Evolutionary conservation across 2,113 vertebrate species (phyloP), one percentile per base, ranked within the genome.

Genomic region (Aegotheles bennettii): DNA sequence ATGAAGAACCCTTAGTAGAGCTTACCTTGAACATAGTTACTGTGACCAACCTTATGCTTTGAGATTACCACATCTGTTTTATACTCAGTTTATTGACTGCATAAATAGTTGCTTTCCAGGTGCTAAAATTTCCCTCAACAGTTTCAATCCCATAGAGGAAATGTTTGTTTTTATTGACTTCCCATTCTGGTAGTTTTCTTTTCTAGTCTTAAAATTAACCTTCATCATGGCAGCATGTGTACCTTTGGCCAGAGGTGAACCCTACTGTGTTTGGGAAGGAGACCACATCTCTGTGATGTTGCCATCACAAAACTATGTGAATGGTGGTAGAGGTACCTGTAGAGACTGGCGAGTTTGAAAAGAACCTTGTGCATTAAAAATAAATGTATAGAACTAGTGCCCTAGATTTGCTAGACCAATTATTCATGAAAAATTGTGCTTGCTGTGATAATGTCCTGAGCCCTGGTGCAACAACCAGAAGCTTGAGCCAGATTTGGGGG

Each of bases 101-200:
- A 54, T 71, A 82, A 92, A 87, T 47, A 87, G 81, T 57, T 90
- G 51, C 8, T 75, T 93, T 87, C 63, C 71, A 90, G 67, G 82
- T 74, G 79, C 50, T 84, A 95, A 90, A 90, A 70, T 71, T 92
- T 87, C 61, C 56, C 56, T 73, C 35, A 80, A 47, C 25, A 56
- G 5, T 53, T 76, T 83, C 47, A 81, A 36, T 64, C n/a, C 79
- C 31, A 75, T 36, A 2, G 43, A 92, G 83, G 84, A 82, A 25
- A 25, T 77, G 68, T 65, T 90, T 93, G 73, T 54, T 90, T 94
- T 81, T 88, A 95, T 53, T 93, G 83, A 94, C 68, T 93, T 96
- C 92, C 69, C 61, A 60, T 78, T 90, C 40, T 53, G 33, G 23
- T 75, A 84, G 35, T 54, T 93, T 85, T 67, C 51, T 80, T 33